Base-by-base conservation (phyloP, 2,113 vertebrate species). In the Oceanodroma tethys region DNA sequence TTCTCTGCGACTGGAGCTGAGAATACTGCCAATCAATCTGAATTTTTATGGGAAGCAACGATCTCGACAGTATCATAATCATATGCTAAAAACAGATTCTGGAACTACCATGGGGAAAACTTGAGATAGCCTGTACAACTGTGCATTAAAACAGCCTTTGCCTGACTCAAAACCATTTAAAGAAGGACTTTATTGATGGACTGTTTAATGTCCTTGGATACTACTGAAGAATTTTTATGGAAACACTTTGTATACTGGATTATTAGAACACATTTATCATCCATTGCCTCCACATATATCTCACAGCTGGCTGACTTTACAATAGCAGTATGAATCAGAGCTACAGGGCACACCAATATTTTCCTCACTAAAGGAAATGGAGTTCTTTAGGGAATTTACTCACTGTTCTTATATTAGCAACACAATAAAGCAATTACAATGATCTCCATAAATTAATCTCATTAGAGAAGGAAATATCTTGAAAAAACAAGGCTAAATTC, bases 191-290 rank as follows among this genome's bases (percentile, higher is more conserved):
- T 94, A 53, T 26, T 95, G 88, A 94, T 73, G 58, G 71, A 79
- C 62, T 96, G 93, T 95, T 97, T 95, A 94, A 96, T 25, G 66
- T 72, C 78, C 90, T 94, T 97, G 95, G 95, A 95, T 83, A 92
- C 89, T 93, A 78, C 81, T 72, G 52, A 95, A 94, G 75, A 94
- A 82, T 95, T 95, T 95, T 96, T 93, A 95, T 95, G 94, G 95
- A 93, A 97, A 94, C 59, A 63, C 42, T 96, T 91, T 78, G 88
- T 88, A 81, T 85, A 72, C 47, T 83, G 80, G 81, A 86, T 92
- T 96, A 92, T 93, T 90, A 94, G 45, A 81, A 92, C 78, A 93
- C 82, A 95, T 96, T 90, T 87, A 81, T 93, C 81, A 80, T 88
- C 90, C 76, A n/a, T 8, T 76, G 63, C 74, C 84, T 93, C 38